phyloP scores from a whole-genome alignment of 2,888 invertebrate species.

The Hirtodrosophila histrioides region DNA sequence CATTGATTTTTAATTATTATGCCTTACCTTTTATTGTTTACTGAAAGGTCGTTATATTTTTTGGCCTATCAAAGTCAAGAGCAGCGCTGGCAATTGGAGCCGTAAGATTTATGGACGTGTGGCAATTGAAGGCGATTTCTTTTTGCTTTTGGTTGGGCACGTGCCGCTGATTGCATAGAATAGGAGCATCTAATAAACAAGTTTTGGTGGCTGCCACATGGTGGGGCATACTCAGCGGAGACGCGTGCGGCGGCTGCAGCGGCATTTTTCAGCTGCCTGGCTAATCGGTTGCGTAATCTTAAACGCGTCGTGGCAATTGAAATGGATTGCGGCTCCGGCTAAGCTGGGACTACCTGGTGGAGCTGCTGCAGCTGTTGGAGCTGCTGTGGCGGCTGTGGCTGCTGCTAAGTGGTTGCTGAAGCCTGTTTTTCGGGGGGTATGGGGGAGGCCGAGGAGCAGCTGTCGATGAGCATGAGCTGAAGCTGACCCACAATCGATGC shows the following conservation, averaged over 20 bases:
- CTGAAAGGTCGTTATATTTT: constrained; percentile 5
- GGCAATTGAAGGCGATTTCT: no score
- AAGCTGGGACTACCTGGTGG: constrained; percentile 54
- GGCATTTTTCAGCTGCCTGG: constrained; percentile 80
- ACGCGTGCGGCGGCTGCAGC: constrained; percentile 61
- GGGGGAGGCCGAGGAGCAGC: constrained; percentile 26
- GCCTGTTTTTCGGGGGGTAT: constrained; percentile 29
- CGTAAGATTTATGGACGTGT: no score
- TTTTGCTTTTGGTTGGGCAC: constrained; percentile 37
- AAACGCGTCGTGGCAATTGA: constrained; percentile 78
- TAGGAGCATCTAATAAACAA: constrained; percentile 69
- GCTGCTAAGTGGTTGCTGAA: constrained; percentile 29
- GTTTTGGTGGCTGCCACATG: constrained; percentile 42
- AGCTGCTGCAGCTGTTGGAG: constrained; percentile 24
- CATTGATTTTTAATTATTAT: constrained; percentile 69
- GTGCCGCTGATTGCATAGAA: constrained; percentile 53
- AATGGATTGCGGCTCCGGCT: constrained; percentile 67
- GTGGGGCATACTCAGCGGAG: constrained; percentile 27
- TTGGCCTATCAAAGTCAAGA: constrained; percentile 6
- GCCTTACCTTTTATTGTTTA: constrained; percentile 1
- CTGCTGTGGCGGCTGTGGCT: constrained; percentile 19
- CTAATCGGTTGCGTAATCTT: constrained; percentile 79
- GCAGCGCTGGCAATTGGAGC: constrained; percentile 5
- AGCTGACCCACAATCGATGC: constrained; percentile 76
- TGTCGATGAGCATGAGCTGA: constrained; percentile 53